Evolutionary conservation across 1,140 invertebrate species (phyloP).

Genomic region (Varroa destructor): DNA sequence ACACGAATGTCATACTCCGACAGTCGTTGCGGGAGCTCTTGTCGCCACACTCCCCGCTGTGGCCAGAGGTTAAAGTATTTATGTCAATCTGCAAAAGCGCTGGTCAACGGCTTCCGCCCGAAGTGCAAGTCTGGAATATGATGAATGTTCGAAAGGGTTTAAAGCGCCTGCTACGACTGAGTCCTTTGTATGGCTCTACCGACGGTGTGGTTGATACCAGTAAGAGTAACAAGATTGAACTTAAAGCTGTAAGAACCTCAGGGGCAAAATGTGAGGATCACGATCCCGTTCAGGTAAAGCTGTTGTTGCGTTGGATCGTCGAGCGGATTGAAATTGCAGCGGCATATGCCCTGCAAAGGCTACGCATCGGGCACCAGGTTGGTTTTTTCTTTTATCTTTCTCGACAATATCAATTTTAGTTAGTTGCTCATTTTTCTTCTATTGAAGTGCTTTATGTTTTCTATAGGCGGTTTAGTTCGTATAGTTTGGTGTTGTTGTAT

Average conservation of each 20-base stretch:
- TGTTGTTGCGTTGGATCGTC: not conserved
- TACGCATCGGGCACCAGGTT: constrained; percentile 20
- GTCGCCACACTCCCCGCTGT: not conserved
- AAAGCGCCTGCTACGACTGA: not conserved
- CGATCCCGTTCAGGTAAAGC: not conserved
- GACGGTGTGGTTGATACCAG: no score
- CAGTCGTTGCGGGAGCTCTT: not conserved
- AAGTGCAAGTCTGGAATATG: constrained; percentile 23
- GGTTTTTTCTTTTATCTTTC: not conserved
- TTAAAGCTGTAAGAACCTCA: no score
- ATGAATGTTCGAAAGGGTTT: constrained; percentile 21
- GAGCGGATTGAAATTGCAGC: constrained; percentile 9
- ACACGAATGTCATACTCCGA: no score
- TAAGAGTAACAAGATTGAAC: no score
- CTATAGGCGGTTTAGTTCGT: no score
- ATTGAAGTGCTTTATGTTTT: no score
- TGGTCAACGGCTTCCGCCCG: not conserved
- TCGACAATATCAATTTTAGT: no score
- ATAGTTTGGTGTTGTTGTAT: no score
- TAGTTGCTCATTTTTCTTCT: no score
- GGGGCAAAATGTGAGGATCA: not conserved
- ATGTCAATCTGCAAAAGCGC: not conserved
- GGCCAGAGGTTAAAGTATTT: constrained; percentile 16
- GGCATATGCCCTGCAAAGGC: not conserved
- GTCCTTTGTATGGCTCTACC: not conserved